Evolutionary conservation across 2,888 invertebrate genomes (phyloP).

Genomic region (Acronicta psi): DNA sequence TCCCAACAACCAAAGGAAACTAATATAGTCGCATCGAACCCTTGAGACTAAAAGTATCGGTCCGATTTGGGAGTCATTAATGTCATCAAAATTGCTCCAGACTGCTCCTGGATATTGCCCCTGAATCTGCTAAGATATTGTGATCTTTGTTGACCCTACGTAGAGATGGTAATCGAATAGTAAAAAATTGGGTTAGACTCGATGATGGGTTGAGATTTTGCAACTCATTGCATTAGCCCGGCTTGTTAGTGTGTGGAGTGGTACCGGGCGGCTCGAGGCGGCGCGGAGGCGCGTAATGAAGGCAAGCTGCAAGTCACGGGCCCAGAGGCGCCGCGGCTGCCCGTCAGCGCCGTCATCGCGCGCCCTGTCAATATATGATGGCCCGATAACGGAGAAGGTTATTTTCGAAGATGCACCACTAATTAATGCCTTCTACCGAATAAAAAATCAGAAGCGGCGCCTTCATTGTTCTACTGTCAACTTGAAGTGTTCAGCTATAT

Average conservation of each 20-base stretch:
- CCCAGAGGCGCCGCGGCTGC: slow-evolving; percentile 79
- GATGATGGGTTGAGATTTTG: slow-evolving; percentile 73
- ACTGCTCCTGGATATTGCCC: slow-evolving; percentile 77
- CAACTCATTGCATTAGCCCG: slow-evolving; percentile 88
- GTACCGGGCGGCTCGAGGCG: slow-evolving; percentile 48
- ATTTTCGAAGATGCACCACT: slow-evolving; percentile 85
- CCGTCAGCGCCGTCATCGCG: slow-evolving; percentile 80
- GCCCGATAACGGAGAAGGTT: slow-evolving; percentile 84
- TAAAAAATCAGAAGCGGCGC: slow-evolving; percentile 79
- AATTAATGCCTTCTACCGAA: slow-evolving; percentile 82
- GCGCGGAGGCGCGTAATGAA: slow-evolving; percentile 80
- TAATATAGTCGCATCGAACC: slow-evolving; percentile 72
- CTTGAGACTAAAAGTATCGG: slow-evolving; percentile 75
- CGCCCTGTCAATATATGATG: slow-evolving; percentile 83
- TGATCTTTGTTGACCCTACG: slow-evolving; percentile 56
- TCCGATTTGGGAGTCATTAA: slow-evolving; percentile 83
- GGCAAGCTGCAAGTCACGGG: slow-evolving; percentile 85
- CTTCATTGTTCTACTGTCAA: slow-evolving; percentile 82
- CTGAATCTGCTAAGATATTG: slow-evolving; percentile 52
- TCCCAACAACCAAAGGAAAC: slow-evolving; percentile 66
- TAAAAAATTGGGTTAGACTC: slow-evolving; percentile 52
- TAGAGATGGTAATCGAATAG: slow-evolving; percentile 62
- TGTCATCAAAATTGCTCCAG: slow-evolving; percentile 81
- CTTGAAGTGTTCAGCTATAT: slow-evolving; percentile 64
- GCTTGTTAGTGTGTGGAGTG: slow-evolving; percentile 83